Evolutionary conservation across 1,140 invertebrate genomes (phyloP), one percentile per base, ranked within the genome.

Genomic region (Drosophila obscura): DNA sequence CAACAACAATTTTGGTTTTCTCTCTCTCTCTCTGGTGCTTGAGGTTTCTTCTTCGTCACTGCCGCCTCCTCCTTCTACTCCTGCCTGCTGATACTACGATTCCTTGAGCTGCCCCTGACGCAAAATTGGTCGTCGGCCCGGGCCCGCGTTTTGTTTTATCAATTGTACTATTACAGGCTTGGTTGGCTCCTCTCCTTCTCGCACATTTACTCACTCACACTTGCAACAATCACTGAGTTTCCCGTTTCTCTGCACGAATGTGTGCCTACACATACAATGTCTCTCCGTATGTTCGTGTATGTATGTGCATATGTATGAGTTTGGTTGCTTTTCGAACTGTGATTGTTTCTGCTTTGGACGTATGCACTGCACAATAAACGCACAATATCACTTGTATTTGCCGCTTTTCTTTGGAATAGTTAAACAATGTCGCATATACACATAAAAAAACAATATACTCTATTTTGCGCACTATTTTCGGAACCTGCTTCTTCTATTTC

Each of bases 401-500:
- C 26, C 16, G 16, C 5, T 39, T 24, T 16, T 13, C 19, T 19
- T 15, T 4, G n/a, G 13, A 8, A 24, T 46, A n/a, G 31, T 15
- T 63, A 50, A 9, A 43, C 45, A 69, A 58, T 50, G 8, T 43
- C 6, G 74, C 79, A 48, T 49, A 44, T 62, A 79, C 50, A 46
- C 80, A 75, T 57, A 79, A 76, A 73, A 74, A 49, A 74, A 67
- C 66, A 79, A 79, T 67, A 78, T 7, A 28, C 5, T 28, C 41
- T 71, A 72, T 72, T 72, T 73, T 79, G 48, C 67, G 46, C 53
- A 50, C 55, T 67, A 51, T 81, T 73, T 66, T 49, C 64, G 55
- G 60, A 64, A 45, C 59, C 80, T 64, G 68, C 59, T 62, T 53
- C 49, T 61, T 60, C 62, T 78, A 59, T 28, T 62, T 68, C 62